Evolutionary conservation across 2,797 vertebrate species (phyloP).

Genomic region (Lepus townsendii): DNA sequence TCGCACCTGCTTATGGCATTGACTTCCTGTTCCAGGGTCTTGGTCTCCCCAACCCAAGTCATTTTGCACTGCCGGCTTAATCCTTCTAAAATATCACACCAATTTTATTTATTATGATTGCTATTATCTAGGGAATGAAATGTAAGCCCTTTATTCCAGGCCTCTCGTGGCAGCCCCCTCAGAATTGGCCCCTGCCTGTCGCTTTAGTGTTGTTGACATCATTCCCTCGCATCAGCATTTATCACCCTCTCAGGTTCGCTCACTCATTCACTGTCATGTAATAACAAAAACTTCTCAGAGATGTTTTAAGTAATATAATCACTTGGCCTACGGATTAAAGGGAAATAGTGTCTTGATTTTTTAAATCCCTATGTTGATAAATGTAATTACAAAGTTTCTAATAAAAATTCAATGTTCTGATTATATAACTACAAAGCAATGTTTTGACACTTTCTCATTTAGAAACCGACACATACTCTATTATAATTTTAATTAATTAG

Average conservation of each 20-base stretch:
- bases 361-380: constrained; percentile 10
- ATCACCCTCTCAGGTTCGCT: neutral
- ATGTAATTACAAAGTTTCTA: constrained; percentile 21
- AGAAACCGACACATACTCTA: constrained; percentile 1
- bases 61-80: neutral
- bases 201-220: neutral
- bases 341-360: neutral
- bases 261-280: neutral
- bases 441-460: constrained; percentile 54
- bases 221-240: neutral
- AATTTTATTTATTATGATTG: neutral
- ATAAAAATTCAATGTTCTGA: constrained; percentile 42
- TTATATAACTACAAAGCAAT: constrained; percentile 35
- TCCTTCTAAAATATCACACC: neutral
- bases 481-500: constrained; percentile 54
- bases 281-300: neutral
- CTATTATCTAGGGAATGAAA: neutral
- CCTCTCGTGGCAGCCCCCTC: neutral
- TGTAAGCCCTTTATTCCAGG: neutral
- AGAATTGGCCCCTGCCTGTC: neutral
- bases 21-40: neutral
- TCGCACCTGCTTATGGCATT: neutral
- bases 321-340: constrained; percentile 33
- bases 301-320: neutral
- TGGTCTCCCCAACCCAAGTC: neutral